Base-by-base conservation (phyloP, 2,797 vertebrate genomes). In the Notolepis coatsorum region DNA sequence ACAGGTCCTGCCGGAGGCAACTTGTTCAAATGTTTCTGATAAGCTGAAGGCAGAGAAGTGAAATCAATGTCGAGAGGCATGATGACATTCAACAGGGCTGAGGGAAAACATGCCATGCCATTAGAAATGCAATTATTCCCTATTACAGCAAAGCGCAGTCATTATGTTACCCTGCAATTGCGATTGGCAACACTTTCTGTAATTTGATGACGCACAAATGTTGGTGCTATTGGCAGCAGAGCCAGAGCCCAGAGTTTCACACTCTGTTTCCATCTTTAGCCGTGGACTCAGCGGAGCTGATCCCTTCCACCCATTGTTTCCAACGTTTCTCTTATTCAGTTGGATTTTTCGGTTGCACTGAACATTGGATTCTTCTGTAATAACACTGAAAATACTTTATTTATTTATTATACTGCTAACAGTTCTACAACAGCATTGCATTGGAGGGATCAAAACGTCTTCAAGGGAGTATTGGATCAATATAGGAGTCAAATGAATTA, bases 161-260 rank as follows among this genome's bases (percentile, higher is more conserved):
- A 82, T 87, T 88, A 88, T 77, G 74, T 67, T 86, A 75, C 80
- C 79, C 87, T 77, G 67, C 84, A 88, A 88, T 84, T 87, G 82
- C 81, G 82, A 86, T 84, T 86, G 88, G 89, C 87, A 85, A 79
- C 80, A 65, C 68, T 84, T 31, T 4, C 52, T 61, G 86, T 82
- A 86, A 89, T 88, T 87, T 85, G 77, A 88, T 91, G 88, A 91
- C 85, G 83, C 86, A 90, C 77, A 68, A 69, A 72, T 87, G 50
- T 27, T 57, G 64, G 69, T 73, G 72, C 66, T 80, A 79, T 87
- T 88, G 86, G 85, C 87, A 68, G 71, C 64, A 42, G 45, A 48
- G 39, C 5, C n/a, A n/a, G 2, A 53, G 70, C 61, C 74, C 64
- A 69, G 68, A 52, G 60, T 67, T 79, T 85, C 62, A 55, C 35